A percentile compares a stretch with the other conserved stretches of the same genome.
Conservation (phyloP, 2,797 vertebrate genomes). For the Gadopsis bispinosus region DNA sequence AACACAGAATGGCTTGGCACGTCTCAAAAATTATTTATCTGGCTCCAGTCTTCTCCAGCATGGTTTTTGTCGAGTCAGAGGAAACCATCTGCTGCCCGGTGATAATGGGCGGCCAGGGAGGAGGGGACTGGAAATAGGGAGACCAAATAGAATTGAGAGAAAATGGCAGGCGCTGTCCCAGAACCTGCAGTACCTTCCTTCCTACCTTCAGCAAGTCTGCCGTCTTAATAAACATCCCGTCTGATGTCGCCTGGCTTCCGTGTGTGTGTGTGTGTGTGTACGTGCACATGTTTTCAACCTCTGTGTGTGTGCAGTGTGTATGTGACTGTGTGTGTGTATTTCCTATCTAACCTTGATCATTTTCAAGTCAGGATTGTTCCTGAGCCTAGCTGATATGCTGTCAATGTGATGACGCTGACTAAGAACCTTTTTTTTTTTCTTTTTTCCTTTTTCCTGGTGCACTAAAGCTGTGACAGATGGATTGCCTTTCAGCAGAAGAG, state of each 20-base stretch:
- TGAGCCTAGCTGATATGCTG: slow-evolving; percentile 59
- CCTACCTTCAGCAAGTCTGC: slow-evolving; percentile 68
- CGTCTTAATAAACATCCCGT: slow-evolving; percentile 76
- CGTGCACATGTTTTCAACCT: slow-evolving; percentile 16
- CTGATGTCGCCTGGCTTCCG: slow-evolving; percentile 54
- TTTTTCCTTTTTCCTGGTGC: slow-evolving; percentile 30
- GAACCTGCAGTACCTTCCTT: slow-evolving; percentile 67
- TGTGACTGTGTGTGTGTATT: slow-evolving; percentile 29
- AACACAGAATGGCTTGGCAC: slow-evolving; percentile 72
- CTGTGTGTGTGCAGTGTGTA: slow-evolving; percentile 28
- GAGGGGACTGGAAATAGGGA: slow-evolving; percentile 72
- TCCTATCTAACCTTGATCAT: slow-evolving; percentile 75
- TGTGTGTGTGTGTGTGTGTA: slow-evolving; percentile 14
- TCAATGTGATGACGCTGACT: slow-evolving; percentile 63
- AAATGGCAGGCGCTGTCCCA: slow-evolving; percentile 75
- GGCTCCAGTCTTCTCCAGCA: slow-evolving; percentile 66
- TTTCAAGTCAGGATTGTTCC: slow-evolving; percentile 73
- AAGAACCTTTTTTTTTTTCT: slow-evolving; percentile 41
- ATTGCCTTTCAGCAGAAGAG: slow-evolving; percentile 44
- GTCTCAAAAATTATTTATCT: slow-evolving; percentile 71
- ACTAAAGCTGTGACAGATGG: slow-evolving; percentile 57
- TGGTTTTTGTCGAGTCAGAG: slow-evolving; percentile 81
- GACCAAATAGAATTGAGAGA: slow-evolving; percentile 78
- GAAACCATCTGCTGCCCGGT: slow-evolving; percentile 84
- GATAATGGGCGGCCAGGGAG: slow-evolving; percentile 86